Conservation (phyloP, 2,113 vertebrate genomes). For the Ifrita kowaldi region DNA sequence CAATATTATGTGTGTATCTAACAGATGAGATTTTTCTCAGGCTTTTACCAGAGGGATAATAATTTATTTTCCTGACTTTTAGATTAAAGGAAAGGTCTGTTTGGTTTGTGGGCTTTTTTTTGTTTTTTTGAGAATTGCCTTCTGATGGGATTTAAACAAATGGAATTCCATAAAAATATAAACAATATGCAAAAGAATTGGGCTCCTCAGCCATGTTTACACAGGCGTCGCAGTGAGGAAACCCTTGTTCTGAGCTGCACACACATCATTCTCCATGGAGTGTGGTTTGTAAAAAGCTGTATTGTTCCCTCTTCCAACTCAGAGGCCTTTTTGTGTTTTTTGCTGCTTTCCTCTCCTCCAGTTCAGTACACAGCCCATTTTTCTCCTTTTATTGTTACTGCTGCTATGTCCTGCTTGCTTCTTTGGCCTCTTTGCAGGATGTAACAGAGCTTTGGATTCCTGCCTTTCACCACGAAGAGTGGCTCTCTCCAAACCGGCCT, state of each 20-base stretch:
- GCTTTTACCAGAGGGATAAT: background rate
- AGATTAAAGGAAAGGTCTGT: background rate
- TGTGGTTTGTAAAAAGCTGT: background rate
- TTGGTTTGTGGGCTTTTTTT: background rate
- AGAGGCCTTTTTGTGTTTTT: background rate
- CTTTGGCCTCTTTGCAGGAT: background rate
- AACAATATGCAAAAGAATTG: background rate
- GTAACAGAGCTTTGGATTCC: background rate
- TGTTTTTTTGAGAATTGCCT: background rate
- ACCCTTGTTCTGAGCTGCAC: background rate
- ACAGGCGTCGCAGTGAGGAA: background rate
- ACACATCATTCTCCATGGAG: background rate
- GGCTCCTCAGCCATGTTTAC: background rate
- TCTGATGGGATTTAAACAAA: background rate
- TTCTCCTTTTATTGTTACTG: background rate
- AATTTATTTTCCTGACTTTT: background rate
- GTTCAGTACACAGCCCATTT: background rate
- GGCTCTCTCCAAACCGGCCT: background rate
- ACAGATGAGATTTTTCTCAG: background rate
- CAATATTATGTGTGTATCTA: background rate
- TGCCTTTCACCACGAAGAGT: background rate
- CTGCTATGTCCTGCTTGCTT: background rate
- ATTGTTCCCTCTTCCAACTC: background rate
- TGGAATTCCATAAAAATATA: background rate
- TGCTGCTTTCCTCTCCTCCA: background rate